Conservation (phyloP, 2,888 invertebrate species). For the Caenorhabditis panamensis region DNA sequence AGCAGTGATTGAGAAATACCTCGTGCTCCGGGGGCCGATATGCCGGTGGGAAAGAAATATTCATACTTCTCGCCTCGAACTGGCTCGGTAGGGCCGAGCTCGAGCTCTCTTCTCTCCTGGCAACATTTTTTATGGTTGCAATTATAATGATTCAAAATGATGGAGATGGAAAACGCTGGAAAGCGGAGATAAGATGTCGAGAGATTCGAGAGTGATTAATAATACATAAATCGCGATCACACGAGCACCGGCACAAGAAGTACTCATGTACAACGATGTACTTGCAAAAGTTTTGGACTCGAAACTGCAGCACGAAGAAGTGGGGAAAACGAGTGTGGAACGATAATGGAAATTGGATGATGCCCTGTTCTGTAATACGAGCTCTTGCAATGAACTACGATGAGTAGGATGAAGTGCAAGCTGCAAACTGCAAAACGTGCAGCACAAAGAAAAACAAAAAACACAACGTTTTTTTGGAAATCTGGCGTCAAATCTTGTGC, state of each 20-base stretch:
- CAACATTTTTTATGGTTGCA: constrained; percentile 57
- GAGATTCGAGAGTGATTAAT: constrained; percentile 34
- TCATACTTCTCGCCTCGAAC: constrained; percentile 28
- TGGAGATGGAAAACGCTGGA: constrained; percentile 13
- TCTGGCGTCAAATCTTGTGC: constrained; percentile 43
- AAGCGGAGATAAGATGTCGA: constrained; percentile 4
- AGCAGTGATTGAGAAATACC: constrained; percentile 60
- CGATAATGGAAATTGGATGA: not conserved
- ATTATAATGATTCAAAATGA: constrained; percentile 38
- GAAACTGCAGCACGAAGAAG: not conserved
- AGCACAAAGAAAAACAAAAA: constrained; percentile 10
- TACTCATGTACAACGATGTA: constrained; percentile 22
- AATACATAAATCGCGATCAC: constrained; percentile 53
- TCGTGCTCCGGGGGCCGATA: constrained; percentile 59
- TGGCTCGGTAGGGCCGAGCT: not conserved
- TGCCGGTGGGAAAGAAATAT: constrained; percentile 59
- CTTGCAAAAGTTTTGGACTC: constrained; percentile 29
- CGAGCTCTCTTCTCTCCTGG: constrained; percentile 10
- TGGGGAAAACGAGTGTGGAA: not conserved
- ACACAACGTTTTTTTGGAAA: constrained; percentile 37
- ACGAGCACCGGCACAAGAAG: not conserved
- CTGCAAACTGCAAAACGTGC: not conserved
- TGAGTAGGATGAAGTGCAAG: not conserved
- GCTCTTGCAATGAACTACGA: not conserved
- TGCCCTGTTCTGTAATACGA: not conserved